Base-by-base conservation (phyloP, 2,888 invertebrate genomes). In the Eupithecia insigniata region DNA sequence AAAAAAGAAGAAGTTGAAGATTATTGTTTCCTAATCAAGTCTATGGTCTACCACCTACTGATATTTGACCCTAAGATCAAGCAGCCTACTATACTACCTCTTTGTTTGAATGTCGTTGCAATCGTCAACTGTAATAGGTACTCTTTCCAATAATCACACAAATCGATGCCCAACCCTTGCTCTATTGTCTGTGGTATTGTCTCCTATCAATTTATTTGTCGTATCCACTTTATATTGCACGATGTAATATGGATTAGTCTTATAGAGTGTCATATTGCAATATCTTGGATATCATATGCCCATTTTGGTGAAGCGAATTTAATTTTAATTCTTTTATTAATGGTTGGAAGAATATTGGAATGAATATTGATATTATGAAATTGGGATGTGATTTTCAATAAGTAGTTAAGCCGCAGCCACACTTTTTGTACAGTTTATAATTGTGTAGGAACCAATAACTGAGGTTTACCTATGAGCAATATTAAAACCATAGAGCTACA, bases 171-270 rank as follows among this genome's bases (percentile, higher is more conserved):
- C 90, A 89, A 91, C 92, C 92, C 92, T 90, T 89, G 80, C 85
- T 79, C 82, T 80, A 85, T 83, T 85, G 83, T 87, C 84, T 87
- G 85, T 58, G 66, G 73, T 84, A 84, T 84, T 81, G 85, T 87
- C 84, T 82, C 81, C 84, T 82, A 81, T 82, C 90, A 92, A 91
- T 92, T 90, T 89, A 90, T 92, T 89, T 87, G 85, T 89, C 89
- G 85, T 86, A 84, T 85, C 87, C 85, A 87, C 80, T 86, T 84
- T 85, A 85, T 87, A 90, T 90, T 88, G 86, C 86, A 87, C 88
- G 85, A 89, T 86, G 84, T 83, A 83, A 85, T 85, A 70, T 73
- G 78, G 82, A 85, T 86, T 86, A 87, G 80, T 67, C 68, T 77
- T 82, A 81, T 83, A 77, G 82, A 81, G 75, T 85, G 84, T 81